phyloP scores from a whole-genome alignment of 2,888 invertebrate genomes.

The Drosophila robusta region DNA sequence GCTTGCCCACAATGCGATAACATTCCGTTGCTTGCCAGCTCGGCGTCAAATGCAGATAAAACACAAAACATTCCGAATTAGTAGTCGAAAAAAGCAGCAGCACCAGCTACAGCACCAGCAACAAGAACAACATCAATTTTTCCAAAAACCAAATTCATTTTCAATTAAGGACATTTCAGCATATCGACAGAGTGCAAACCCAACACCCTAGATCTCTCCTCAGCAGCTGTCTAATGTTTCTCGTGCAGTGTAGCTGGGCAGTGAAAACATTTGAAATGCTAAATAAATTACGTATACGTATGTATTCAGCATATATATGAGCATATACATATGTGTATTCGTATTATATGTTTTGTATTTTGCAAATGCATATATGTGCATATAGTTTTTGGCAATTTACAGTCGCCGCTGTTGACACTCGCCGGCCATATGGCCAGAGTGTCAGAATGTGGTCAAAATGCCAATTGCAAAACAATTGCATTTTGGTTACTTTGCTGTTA shows the following conservation, averaged over 20 bases:
- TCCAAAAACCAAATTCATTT: slow-evolving; percentile 81
- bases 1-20: slow-evolving; percentile 36
- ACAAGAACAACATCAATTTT: slow-evolving; percentile 43
- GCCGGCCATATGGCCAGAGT: slow-evolving; percentile 69
- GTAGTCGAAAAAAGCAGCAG: slow-evolving; percentile 55
- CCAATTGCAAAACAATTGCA: slow-evolving; percentile 83
- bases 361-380: slow-evolving; percentile 18
- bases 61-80: slow-evolving; percentile 77
- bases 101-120: slow-evolving; percentile 15
- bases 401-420: slow-evolving; percentile 72
- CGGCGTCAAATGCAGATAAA: slow-evolving; percentile 73
- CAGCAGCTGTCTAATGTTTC: slow-evolving; percentile 42
- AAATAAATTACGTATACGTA: slow-evolving; percentile 75
- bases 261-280: slow-evolving; percentile 67
- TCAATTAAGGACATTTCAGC: slow-evolving; percentile 83
- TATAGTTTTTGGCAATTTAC: slow-evolving; percentile 74
- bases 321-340: neutral
- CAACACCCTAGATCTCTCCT: neutral
- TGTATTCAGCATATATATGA: slow-evolving; percentile 1
- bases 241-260: slow-evolving; percentile 36
- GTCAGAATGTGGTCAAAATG: slow-evolving; percentile 83
- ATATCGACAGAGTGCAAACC: slow-evolving; percentile 66
- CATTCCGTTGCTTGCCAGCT: slow-evolving; percentile 52
- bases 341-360: slow-evolving; percentile 1
- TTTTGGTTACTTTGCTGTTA: slow-evolving; percentile 82